phyloP scores from a whole-genome alignment of 2,888 invertebrate genomes.

The Marasmarcha lunaedactyla region DNA sequence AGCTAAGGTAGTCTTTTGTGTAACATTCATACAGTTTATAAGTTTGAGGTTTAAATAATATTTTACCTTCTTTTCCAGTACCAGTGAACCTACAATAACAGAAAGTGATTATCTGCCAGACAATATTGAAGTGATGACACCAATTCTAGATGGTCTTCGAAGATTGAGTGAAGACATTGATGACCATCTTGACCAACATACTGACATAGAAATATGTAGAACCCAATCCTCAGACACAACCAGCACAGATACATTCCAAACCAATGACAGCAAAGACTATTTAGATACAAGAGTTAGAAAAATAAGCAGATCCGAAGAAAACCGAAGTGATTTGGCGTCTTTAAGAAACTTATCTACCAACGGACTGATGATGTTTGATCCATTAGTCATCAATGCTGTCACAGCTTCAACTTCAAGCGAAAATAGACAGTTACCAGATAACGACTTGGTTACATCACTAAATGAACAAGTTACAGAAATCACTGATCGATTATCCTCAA shows the following conservation, averaged over 20 bases:
- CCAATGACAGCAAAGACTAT: constrained; percentile 25
- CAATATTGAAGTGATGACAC: constrained; percentile 61
- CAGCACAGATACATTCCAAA: constrained; percentile 43
- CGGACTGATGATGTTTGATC: constrained; percentile 64
- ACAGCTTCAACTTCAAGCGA: constrained; percentile 38
- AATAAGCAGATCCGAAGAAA: constrained; percentile 42
- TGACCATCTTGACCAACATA: constrained; percentile 23
- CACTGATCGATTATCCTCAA: constrained; percentile 54
- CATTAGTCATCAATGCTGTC: constrained; percentile 48
- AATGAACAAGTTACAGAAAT: constrained; percentile 65
- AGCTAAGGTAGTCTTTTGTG: too few species aligned
- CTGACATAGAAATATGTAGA: constrained; percentile 14
- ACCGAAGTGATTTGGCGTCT: constrained; percentile 42
- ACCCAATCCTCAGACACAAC: constrained; percentile 26
- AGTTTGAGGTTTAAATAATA: too few species aligned
- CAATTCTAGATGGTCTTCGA: constrained; percentile 53
- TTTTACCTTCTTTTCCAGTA: constrained; percentile 34
- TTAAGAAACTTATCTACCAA: constrained; percentile 56
- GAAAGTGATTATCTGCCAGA: constrained; percentile 59
- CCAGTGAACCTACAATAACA: constrained; percentile 46
- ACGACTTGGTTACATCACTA: constrained; percentile 55
- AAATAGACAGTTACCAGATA: constrained; percentile 49
- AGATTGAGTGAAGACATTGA: constrained; percentile 35
- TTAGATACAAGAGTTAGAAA: constrained; percentile 33
- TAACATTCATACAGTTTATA: too few species aligned